phyloP scores from a whole-genome alignment of 2,797 vertebrate genomes.

The Discoglossus pictus region DNA sequence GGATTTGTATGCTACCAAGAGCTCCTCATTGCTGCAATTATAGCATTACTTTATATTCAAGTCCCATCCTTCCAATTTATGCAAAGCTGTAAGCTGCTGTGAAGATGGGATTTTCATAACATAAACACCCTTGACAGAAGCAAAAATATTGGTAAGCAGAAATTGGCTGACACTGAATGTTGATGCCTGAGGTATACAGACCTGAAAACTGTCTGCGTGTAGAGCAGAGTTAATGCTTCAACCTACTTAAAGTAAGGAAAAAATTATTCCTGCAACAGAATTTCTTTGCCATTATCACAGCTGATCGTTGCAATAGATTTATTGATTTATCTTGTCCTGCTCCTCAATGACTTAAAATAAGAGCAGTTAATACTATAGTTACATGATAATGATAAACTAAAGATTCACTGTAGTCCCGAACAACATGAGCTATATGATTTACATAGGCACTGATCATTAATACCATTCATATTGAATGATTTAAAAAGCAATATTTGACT shows the following conservation, averaged over 20 bases:
- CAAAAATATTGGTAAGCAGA: conserved; percentile 51
- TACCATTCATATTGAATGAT: too few relatives aligned
- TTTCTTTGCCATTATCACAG: too few relatives aligned
- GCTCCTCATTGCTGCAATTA: conserved; percentile 39
- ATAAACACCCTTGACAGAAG: conserved; percentile 50
- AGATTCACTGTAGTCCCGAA: too few relatives aligned
- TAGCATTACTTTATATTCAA: conserved; percentile 47
- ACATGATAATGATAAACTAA: too few relatives aligned
- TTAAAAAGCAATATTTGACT: too few relatives aligned
- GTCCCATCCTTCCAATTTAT: conserved; percentile 47
- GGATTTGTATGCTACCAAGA: conserved; percentile 29
- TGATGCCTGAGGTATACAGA: conserved; percentile 47
- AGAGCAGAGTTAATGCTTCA: conserved; percentile 20
- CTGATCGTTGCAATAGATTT: too few relatives aligned
- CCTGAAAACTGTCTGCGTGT: conserved; percentile 30
- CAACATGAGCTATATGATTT: too few relatives aligned
- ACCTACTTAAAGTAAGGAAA: conserved; percentile 17
- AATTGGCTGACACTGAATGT: conserved; percentile 47
- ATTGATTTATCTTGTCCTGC: too few relatives aligned
- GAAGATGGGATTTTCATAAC: conserved; percentile 47
- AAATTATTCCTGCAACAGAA: too few relatives aligned
- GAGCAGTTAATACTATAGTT: too few relatives aligned
- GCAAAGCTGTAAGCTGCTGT: conserved; percentile 47
- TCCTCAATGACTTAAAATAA: too few relatives aligned
- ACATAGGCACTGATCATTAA: too few relatives aligned